Evolutionary conservation across 2,888 invertebrate genomes (phyloP).

Genomic region (Vanessa cardui): DNA sequence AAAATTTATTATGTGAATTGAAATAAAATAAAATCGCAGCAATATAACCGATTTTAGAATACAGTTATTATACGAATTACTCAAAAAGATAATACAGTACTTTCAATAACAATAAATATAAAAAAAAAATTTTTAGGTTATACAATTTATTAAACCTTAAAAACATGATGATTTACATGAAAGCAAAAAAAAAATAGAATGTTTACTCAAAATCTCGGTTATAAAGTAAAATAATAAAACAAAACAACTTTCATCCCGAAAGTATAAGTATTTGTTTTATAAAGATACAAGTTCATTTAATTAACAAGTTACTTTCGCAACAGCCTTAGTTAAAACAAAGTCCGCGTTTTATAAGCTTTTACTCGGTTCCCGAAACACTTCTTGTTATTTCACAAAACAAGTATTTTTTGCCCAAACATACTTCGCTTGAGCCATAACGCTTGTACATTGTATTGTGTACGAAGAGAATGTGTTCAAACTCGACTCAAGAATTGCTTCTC

Average conservation of each 20-base stretch:
- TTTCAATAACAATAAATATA: not conserved
- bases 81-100: not conserved
- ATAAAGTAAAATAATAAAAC: slow-evolving; percentile 26
- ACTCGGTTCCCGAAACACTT: slow-evolving; percentile 26
- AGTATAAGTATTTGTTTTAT: slow-evolving; percentile 27
- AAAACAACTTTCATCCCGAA: slow-evolving; percentile 19
- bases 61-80: too few relatives aligned
- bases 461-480: slow-evolving; percentile 24
- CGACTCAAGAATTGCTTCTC: slow-evolving; percentile 29
- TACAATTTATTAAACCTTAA: not conserved
- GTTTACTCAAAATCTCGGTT: slow-evolving; percentile 17
- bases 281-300: slow-evolving; percentile 38
- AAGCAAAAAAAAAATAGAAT: slow-evolving; percentile 7
- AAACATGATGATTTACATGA: not conserved
- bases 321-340: slow-evolving; percentile 33
- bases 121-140: not conserved
- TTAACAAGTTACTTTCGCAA: slow-evolving; percentile 38
- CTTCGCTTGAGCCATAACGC: slow-evolving; percentile 13
- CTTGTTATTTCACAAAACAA: slow-evolving; percentile 23
- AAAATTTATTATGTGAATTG: too few relatives aligned
- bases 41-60: too few relatives aligned
- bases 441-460: slow-evolving; percentile 21
- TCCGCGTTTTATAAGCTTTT: slow-evolving; percentile 20
- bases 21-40: too few relatives aligned
- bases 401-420: slow-evolving; percentile 17